Evolutionary conservation across 2,888 invertebrate genomes (phyloP).

Genomic region (Platycnemis pennipes): DNA sequence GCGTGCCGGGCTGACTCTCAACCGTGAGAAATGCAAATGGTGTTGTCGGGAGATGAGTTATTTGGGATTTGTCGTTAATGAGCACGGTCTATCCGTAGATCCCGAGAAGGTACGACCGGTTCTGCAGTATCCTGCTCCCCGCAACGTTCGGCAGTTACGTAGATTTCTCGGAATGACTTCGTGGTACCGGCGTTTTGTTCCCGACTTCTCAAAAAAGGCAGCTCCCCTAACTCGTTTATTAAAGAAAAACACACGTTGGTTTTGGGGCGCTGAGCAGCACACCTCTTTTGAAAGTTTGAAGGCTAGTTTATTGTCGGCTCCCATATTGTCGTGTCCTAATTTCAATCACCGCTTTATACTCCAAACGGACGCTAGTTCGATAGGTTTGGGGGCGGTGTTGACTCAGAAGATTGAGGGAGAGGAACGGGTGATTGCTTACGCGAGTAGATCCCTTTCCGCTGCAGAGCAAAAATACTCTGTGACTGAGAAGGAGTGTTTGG

Average conservation of each 20-base stretch:
- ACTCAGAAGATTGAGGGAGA: no score
- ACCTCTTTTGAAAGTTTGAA: slow-evolving; percentile 73
- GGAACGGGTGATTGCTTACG: not conserved
- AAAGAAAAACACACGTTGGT: no score
- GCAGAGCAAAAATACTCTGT: not conserved
- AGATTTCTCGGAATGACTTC: slow-evolving; percentile 75
- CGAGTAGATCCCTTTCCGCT: not conserved
- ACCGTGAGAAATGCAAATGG: slow-evolving; percentile 72
- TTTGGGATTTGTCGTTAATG: slow-evolving; percentile 76
- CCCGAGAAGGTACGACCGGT: not conserved
- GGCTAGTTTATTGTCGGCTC: slow-evolving; percentile 70
- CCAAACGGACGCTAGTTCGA: slow-evolving; percentile 71
- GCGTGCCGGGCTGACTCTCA: slow-evolving; percentile 71
- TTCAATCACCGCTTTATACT: slow-evolving; percentile 72
- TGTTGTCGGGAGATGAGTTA: slow-evolving; percentile 73
- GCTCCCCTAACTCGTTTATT: no score
- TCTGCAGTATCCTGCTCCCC: slow-evolving; percentile 73
- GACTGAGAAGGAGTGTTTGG: not conserved
- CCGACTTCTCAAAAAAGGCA: no score
- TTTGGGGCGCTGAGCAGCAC: no score
- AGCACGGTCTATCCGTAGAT: slow-evolving; percentile 71
- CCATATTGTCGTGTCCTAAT: slow-evolving; percentile 72
- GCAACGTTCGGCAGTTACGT: slow-evolving; percentile 72
- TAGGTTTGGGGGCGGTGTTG: slow-evolving; percentile 69
- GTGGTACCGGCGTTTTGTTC: slow-evolving; percentile 75